phyloP scores from a whole-genome alignment of 2,113 vertebrate genomes.

The Malaclemys terrapin region DNA sequence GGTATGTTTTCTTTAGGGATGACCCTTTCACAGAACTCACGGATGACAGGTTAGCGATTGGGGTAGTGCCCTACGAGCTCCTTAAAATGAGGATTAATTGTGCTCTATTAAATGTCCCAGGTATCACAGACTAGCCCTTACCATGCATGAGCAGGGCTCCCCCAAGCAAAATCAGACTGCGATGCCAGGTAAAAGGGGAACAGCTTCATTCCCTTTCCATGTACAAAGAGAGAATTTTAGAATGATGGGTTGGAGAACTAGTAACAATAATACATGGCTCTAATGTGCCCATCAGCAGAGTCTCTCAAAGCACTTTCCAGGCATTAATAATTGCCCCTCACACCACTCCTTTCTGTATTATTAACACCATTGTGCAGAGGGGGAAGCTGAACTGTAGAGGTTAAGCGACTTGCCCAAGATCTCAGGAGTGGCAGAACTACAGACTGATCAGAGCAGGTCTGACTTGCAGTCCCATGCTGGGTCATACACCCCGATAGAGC shows the following conservation, averaged over 20 bases:
- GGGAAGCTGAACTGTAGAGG: not conserved
- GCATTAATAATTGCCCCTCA: not conserved
- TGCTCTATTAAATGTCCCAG: accelerated
- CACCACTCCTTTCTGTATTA: not conserved
- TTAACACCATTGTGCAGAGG: not conserved
- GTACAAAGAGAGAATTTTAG: not conserved
- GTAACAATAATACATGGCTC: not conserved
- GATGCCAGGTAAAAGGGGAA: not conserved
- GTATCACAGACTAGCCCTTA: not conserved
- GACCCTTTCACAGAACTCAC: accelerated
- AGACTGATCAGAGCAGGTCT: no score
- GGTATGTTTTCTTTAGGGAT: accelerated
- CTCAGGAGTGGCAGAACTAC: not conserved
- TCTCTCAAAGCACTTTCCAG: no score
- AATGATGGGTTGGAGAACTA: not conserved
- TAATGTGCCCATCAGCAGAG: not conserved
- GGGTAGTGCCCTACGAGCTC: not conserved
- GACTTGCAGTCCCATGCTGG: not conserved
- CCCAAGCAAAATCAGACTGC: not conserved
- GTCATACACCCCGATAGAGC: not conserved
- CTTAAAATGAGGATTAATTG: not conserved
- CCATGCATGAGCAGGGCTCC: not conserved
- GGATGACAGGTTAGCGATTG: not conserved
- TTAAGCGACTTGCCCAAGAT: not conserved
- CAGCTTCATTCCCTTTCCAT: not conserved